Evolutionary conservation across 2,888 invertebrate genomes (phyloP).

Genomic region (Drosophila anomelani): DNA sequence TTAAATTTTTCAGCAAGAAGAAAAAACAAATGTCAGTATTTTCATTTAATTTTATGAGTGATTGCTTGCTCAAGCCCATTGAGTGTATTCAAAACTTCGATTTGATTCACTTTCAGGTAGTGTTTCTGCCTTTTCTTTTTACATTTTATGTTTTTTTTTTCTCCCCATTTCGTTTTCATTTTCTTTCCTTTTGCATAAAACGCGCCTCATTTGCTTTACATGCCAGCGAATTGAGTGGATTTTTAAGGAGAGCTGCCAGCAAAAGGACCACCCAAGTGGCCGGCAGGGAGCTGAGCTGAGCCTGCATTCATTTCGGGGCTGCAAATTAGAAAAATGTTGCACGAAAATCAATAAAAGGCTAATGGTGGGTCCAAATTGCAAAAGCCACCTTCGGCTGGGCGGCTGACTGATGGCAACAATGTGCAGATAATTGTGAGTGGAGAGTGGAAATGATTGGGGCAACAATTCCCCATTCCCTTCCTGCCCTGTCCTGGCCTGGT

Average conservation of each 20-base stretch:
- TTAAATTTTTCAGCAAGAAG: too few relatives aligned
- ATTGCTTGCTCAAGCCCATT: too few relatives aligned
- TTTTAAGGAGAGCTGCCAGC: slow-evolving; percentile 47
- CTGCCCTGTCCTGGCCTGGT: not conserved
- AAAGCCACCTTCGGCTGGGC: slow-evolving; percentile 32
- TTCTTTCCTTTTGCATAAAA: slow-evolving; percentile 72
- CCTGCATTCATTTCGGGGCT: slow-evolving; percentile 47
- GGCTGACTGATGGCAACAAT: slow-evolving; percentile 39
- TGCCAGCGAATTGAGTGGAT: slow-evolving; percentile 67
- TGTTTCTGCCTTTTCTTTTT: slow-evolving; percentile 14
- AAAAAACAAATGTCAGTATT: not conserved
- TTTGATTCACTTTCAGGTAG: not conserved
- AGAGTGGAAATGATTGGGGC: slow-evolving; percentile 34
- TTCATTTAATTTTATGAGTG: not conserved
- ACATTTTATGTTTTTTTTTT: slow-evolving; percentile 17
- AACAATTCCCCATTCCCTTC: not conserved
- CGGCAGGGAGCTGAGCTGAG: not conserved
- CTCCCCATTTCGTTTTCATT: slow-evolving; percentile 29
- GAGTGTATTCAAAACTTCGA: slow-evolving; percentile 11
- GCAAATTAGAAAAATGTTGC: slow-evolving; percentile 77
- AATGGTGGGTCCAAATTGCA: slow-evolving; percentile 69
- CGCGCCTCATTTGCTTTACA: slow-evolving; percentile 76
- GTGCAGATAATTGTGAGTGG: slow-evolving; percentile 43
- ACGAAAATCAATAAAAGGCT: slow-evolving; percentile 74
- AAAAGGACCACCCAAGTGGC: slow-evolving; percentile 38